Base-by-base conservation (phyloP, 1,140 invertebrate species). In the Caenorhabditis inopinata region DNA sequence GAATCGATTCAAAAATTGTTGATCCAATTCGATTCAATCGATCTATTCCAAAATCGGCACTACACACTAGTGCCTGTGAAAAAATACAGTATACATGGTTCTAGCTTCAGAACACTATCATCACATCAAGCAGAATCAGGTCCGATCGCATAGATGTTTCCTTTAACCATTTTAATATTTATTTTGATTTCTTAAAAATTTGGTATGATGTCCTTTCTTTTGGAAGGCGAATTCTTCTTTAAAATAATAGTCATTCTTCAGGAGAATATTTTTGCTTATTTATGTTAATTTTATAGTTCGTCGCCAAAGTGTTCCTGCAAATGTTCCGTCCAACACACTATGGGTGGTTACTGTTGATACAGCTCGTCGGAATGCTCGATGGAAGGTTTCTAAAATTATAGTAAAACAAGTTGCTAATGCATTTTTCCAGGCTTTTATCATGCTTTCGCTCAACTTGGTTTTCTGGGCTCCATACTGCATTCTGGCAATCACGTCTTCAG, bases 391-490 rank as follows among this genome's bases (percentile, higher is more conserved):
- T 42, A 7, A 42, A 7, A 7, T 42, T 42, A 7, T 42, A 42
- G 5, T 5, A 42, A 42, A 42, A 42, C 5, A 42, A 14, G 6
- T 14, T 14, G 14, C 38, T 42, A 42, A 42, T 7, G 38, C 38
- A 42, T 42, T 42, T 7, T 42, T 75, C 29, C 29, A 77, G 76
- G 73, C 78, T 0, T 74, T 79, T 23, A 49, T 58, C n/a, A 79
- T 79, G 78, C 25, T 79, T 3, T 79, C 78, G 1, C 32, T 74
- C 16, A 79, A 79, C 29, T 35, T 79, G 11, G 38, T 79, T 16
- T 62, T 79, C 45, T 79, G 78, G 78, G 53, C 62, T 27, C 78
- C 78, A 18, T 79, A 79, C 38, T 74, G 62, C 58, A 47, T 74
- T 32, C n/a, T 58, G n/a, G 78, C 62, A 4, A 74, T 79, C 12